A percentile compares a stretch with the other conserved stretches of the same genome.
phyloP scores from a whole-genome alignment of 2,113 vertebrate genomes.

The Podilymbus podiceps region DNA sequence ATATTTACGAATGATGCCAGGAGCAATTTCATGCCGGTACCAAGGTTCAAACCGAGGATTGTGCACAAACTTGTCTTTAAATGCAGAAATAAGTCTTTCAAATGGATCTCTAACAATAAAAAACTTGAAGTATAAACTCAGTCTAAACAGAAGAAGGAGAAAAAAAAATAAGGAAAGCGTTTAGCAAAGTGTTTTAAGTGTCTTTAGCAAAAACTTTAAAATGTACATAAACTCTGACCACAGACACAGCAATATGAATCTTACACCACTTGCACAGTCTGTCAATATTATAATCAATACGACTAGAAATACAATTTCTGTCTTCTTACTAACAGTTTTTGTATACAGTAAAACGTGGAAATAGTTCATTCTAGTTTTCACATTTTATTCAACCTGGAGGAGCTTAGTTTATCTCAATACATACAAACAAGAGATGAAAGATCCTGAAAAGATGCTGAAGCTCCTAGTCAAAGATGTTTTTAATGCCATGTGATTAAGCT shows the following conservation, averaged over 20 bases:
- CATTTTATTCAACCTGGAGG: not conserved
- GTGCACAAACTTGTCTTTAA: constrained; percentile 97
- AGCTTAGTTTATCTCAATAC: not conserved
- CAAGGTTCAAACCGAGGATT: constrained; percentile 97
- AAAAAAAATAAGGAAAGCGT: not conserved
- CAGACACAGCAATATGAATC: not conserved
- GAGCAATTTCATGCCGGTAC: constrained; percentile 96
- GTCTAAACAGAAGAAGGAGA: constrained; percentile 71
- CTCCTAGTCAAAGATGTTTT: not conserved
- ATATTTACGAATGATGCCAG: constrained; percentile 92
- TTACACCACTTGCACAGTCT: not conserved
- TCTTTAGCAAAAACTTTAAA: not conserved
- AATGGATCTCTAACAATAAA: constrained; percentile 97
- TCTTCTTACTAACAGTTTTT: not conserved
- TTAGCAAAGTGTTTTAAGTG: not conserved
- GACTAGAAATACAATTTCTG: not conserved
- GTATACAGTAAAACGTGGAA: not conserved
- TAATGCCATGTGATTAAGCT: not conserved
- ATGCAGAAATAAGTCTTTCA: constrained; percentile 94
- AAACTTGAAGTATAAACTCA: constrained; percentile 96
- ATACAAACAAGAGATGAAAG: not conserved
- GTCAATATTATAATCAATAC: not conserved
- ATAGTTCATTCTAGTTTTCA: not conserved
- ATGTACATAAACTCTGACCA: not conserved
- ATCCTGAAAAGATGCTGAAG: not conserved